Conservation (phyloP, 2,113 vertebrate genomes). For the Nothobranchius kuhntae region DNA sequence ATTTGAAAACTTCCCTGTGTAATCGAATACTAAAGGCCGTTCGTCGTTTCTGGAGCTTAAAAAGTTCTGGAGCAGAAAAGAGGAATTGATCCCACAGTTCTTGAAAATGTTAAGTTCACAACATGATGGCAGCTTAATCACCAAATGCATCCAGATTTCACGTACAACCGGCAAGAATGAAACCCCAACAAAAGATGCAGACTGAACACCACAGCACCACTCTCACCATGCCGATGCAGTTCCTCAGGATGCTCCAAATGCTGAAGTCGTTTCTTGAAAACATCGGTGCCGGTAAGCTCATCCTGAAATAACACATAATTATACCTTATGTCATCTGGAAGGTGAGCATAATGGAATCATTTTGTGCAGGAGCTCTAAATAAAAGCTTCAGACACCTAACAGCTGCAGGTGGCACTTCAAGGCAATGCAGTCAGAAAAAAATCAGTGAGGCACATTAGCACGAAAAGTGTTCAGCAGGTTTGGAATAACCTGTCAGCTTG, state of each 20-base stretch:
- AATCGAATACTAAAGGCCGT: no score
- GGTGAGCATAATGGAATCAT: neutral
- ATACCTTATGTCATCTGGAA: neutral
- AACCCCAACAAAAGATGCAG: neutral
- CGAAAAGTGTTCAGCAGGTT: neutral
- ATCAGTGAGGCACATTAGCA: no score
- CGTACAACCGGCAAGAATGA: no score
- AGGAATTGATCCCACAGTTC: no score
- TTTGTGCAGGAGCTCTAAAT: neutral
- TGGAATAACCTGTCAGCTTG: neutral
- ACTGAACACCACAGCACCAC: no score
- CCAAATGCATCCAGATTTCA: no score
- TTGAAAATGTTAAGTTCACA: no score
- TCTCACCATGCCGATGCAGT: slow-evolving; percentile 98
- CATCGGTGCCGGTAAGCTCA: slow-evolving; percentile 94
- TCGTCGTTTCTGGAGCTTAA: no score
- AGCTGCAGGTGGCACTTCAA: neutral
- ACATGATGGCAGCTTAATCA: no score
- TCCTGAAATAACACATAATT: slow-evolving; percentile 73
- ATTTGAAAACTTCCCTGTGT: no score
- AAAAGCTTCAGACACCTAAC: slow-evolving; percentile 33
- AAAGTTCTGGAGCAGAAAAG: no score
- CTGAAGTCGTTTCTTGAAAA: slow-evolving; percentile 99
- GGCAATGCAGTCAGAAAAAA: neutral
- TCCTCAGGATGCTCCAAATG: slow-evolving; percentile 98